Evolutionary conservation across 2,888 invertebrate species (phyloP), one percentile per base, ranked within the genome.

Genomic region (Heteromurus nitidus): DNA sequence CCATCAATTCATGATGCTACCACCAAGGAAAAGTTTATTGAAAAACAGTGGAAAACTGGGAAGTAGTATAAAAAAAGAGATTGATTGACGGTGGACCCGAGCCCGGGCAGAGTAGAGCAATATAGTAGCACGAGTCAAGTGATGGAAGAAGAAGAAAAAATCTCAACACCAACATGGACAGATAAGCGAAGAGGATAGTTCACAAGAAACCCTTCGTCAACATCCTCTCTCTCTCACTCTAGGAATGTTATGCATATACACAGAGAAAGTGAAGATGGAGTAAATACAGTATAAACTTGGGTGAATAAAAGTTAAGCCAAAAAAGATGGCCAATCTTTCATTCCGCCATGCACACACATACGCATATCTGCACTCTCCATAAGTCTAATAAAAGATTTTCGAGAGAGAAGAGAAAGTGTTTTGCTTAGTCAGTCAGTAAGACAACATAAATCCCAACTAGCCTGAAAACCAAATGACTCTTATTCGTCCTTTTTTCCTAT

Each of bases 361-460:
- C n/a, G n/a, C n/a, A n/a, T n/a, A n/a, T n/a, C n/a, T 36, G 36
- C 36, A 9, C 13, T 36, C 36, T 36, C 36, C 36, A 3, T 3
- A 65, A 30, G 18, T 3, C 3, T 30, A 7, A 24, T 9, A 64
- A 31, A 64, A 64, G 31, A 42, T 64, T 64, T 36, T 22, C 28
- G 16, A 16, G 7, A 60, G n/a, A 9, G 11, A 50, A 42, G 72
- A 62, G 36, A 73, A 58, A 64, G 20, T 73, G 73, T 73, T 73
- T 73, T 73, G 73, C 64, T 73, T 73, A 73, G 64, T 73, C 64
- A 73, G 73, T 73, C 73, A 73, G 73, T 64, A 73, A 73, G 42
- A 73, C 60, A 62, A 62, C 47, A 62, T 28, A 62, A 73, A 73
- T 53, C 69, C 55, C 36, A 16, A 69, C 55, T 55, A 69, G 31